Percentiles rank a stretch among this genome's conserved stretches.
Conservation (phyloP, 2,113 vertebrate species). For the Sialia sialis region DNA sequence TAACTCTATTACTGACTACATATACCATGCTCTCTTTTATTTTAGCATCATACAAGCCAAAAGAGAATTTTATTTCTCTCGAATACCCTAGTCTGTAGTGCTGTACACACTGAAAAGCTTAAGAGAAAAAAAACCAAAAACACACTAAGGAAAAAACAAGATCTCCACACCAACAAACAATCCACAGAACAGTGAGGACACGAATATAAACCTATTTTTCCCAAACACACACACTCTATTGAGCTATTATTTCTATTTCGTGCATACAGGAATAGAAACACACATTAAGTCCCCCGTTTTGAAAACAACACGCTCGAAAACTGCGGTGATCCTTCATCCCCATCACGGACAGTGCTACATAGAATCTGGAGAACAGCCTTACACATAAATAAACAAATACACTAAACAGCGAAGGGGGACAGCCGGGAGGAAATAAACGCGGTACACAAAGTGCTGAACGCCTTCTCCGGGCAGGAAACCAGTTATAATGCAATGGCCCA, state of each 20-base stretch:
- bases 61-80: neutral
- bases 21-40: neutral
- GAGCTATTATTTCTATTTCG: neutral
- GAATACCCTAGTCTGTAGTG: neutral
- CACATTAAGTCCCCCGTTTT: neutral
- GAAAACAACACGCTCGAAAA: neutral
- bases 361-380: neutral
- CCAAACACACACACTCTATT: neutral
- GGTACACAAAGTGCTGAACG: neutral
- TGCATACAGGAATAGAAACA: neutral
- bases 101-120: neutral
- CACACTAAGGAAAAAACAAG: neutral
- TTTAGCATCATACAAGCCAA: neutral
- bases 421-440: neutral
- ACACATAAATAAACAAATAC: neutral
- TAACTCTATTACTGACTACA: slow-evolving; percentile 32
- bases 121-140: neutral
- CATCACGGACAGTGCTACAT: neutral
- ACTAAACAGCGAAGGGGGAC: neutral
- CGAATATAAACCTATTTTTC: neutral
- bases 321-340: neutral
- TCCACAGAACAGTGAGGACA: neutral
- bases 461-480: neutral
- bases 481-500: neutral
- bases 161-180: neutral